Percentiles rank a stretch among this genome's conserved stretches.
These are phyloP conservation scores for Australoheros facetus DNA, from an alignment of 2,797 vertebrate genomes.

Conservation along the genomic window DNA sequence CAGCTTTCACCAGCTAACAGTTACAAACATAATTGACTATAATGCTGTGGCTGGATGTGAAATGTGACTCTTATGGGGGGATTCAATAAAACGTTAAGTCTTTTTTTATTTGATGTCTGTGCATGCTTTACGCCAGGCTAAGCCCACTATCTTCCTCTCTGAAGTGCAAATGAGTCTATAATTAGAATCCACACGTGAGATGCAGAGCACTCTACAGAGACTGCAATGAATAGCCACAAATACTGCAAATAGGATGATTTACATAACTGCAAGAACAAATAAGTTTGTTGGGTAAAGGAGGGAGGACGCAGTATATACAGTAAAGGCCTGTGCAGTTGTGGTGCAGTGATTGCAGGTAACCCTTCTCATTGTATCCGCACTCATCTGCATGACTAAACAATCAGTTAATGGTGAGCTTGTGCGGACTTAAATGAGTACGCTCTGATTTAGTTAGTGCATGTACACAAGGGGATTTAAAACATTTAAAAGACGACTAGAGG, in stretches of 20 bases:
- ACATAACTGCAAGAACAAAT: constrained; percentile 28
- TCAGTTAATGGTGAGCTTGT: constrained; percentile 57
- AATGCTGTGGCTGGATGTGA: constrained; percentile 23
- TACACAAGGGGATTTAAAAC: constrained; percentile 31
- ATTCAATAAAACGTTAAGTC: constrained; percentile 43
- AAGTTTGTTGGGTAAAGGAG: constrained; percentile 12
- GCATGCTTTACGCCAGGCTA: constrained; percentile 50
- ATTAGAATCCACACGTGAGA: constrained; percentile 73
- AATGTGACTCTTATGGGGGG: constrained; percentile 28
- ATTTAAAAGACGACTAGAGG: constrained; percentile 50
- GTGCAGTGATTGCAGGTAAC: constrained; percentile 26
- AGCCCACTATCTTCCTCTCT: constrained; percentile 61
- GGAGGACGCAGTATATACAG: not conserved
- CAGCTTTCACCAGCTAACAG: constrained; percentile 27
- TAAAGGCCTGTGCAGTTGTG: constrained; percentile 13
- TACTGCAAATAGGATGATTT: constrained; percentile 48
- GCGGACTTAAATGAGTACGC: constrained; percentile 61
- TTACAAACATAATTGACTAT: constrained; percentile 34
- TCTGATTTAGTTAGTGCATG: constrained; percentile 30
- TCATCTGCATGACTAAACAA: constrained; percentile 25
- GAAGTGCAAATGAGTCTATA: constrained; percentile 77
- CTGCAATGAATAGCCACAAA: constrained; percentile 50
- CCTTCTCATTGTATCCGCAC: constrained; percentile 23
- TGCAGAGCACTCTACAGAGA: constrained; percentile 51
- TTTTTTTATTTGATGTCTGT: constrained; percentile 55